Conservation (phyloP, 2,113 vertebrate genomes). For the Alligator mississippiensis region DNA sequence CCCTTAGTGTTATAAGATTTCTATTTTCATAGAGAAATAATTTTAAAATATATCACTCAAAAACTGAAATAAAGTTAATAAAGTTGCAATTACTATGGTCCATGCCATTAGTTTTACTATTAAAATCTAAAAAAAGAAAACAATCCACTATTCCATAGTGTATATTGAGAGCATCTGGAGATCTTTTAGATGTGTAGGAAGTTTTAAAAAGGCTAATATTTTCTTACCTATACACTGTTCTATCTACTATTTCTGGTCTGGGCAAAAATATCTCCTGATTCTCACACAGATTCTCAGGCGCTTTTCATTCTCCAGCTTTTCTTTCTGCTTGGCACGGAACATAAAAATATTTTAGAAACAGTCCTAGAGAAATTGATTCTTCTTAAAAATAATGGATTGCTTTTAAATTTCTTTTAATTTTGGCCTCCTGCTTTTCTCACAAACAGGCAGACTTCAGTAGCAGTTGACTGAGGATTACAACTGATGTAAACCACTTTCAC, state of each 20-base stretch:
- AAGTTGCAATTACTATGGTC: not conserved
- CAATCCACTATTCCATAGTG: not conserved
- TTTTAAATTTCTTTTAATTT: not conserved
- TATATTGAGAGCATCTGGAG: not conserved
- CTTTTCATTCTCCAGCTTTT: not conserved
- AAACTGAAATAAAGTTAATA: not conserved
- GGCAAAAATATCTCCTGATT: not conserved
- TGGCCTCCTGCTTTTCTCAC: not conserved
- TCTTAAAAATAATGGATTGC: not conserved
- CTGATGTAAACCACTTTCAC: conserved; percentile 38
- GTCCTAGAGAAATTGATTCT: not conserved
- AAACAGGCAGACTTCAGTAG: conserved; percentile 35
- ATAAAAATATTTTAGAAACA: not conserved
- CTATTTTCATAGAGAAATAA: not conserved
- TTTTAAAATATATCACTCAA: not conserved
- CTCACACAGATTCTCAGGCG: not conserved
- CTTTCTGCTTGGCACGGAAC: not conserved
- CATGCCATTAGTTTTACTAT: not conserved
- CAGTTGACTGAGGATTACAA: conserved; percentile 37
- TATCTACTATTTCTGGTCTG: not conserved
- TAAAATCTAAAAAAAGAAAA: not conserved
- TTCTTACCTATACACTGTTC: not conserved
- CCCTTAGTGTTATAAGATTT: not conserved
- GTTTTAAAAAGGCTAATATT: not conserved
- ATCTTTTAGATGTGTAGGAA: not conserved